These are phyloP conservation scores for Beris morrisii DNA, from an alignment of 2,888 invertebrate genomes.

Conservation along the genomic window DNA sequence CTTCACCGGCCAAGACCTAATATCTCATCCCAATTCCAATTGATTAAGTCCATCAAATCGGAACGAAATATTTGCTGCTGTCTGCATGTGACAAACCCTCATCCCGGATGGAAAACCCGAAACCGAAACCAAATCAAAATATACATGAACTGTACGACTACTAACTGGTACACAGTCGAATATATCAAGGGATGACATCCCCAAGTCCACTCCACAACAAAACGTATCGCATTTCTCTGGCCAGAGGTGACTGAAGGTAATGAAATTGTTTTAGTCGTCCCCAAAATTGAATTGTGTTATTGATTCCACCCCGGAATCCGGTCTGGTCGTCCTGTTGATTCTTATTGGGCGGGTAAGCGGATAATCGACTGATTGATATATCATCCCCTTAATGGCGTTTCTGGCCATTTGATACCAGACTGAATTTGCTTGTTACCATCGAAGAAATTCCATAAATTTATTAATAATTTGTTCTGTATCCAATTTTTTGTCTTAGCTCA, in stretches of 20 bases:
- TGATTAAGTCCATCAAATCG: constrained; percentile 28
- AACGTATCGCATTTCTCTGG: constrained; percentile 22
- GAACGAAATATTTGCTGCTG: constrained; percentile 2
- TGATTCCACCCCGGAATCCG: constrained; percentile 15
- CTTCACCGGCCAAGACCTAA: not conserved
- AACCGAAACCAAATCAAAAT: constrained; percentile 27
- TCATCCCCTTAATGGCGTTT: constrained; percentile 24
- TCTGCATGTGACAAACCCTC: constrained; percentile 5
- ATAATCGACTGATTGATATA: constrained; percentile 23
- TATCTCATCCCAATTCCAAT: constrained; percentile 14
- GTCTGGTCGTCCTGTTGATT: constrained; percentile 14
- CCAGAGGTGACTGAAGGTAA: constrained; percentile 20
- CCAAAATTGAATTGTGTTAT: constrained; percentile 26
- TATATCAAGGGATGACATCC: too few relatives aligned
- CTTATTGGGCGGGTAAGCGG: constrained; percentile 12
- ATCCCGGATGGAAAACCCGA: constrained; percentile 6
- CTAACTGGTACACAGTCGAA: constrained; percentile 3
- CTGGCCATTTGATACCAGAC: constrained; percentile 10
- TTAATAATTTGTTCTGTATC: too few relatives aligned
- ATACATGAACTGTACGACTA: constrained; percentile 3
- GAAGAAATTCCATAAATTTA: too few relatives aligned
- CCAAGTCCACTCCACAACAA: not conserved
- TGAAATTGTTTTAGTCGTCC: constrained; percentile 29
- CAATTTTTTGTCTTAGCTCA: constrained; percentile 46
- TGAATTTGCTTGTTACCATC: not conserved